These are phyloP conservation scores for Dasysyrphus tricinctus DNA, from an alignment of 2,888 invertebrate species.

Conservation along the genomic window DNA sequence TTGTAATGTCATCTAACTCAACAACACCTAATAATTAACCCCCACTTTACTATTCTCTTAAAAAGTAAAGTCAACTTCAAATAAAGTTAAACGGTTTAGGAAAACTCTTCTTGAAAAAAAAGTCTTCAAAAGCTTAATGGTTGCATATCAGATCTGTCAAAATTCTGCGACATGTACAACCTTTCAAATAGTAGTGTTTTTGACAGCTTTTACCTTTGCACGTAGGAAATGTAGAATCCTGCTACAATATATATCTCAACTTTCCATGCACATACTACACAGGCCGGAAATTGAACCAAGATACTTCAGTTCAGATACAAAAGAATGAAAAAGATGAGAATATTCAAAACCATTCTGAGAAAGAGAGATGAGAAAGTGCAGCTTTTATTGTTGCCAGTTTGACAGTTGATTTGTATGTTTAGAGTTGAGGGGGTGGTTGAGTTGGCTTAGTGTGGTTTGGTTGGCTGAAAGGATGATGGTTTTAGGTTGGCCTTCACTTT, in stretches of 20 bases:
- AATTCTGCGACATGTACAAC: slow-evolving; percentile 14
- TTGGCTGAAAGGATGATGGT: neutral
- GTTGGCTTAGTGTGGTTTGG: neutral
- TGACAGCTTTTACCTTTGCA: slow-evolving; percentile 12
- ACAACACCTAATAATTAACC: no score
- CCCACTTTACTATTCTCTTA: no score
- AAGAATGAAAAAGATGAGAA: slow-evolving; percentile 22
- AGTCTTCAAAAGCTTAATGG: neutral
- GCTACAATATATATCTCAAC: neutral
- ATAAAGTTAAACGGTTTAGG: neutral
- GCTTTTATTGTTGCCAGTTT: slow-evolving; percentile 54
- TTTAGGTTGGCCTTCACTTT: slow-evolving; percentile 1
- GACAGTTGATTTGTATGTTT: slow-evolving; percentile 61
- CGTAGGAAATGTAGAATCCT: neutral
- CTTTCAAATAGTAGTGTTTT: neutral
- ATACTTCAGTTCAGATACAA: slow-evolving; percentile 15
- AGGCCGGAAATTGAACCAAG: slow-evolving; percentile 52
- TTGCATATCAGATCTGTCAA: slow-evolving; percentile 11
- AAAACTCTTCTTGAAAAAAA: neutral
- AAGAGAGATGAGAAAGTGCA: neutral
- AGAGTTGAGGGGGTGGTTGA: slow-evolving; percentile 1
- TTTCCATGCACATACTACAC: neutral
- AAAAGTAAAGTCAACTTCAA: neutral
- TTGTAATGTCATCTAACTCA: no score
- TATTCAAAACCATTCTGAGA: slow-evolving; percentile 30